Percentiles rank a stretch among this genome's conserved stretches.
Evolutionary conservation across 1,140 invertebrate genomes (phyloP).

Genomic region (Hypsibius dujardini): DNA sequence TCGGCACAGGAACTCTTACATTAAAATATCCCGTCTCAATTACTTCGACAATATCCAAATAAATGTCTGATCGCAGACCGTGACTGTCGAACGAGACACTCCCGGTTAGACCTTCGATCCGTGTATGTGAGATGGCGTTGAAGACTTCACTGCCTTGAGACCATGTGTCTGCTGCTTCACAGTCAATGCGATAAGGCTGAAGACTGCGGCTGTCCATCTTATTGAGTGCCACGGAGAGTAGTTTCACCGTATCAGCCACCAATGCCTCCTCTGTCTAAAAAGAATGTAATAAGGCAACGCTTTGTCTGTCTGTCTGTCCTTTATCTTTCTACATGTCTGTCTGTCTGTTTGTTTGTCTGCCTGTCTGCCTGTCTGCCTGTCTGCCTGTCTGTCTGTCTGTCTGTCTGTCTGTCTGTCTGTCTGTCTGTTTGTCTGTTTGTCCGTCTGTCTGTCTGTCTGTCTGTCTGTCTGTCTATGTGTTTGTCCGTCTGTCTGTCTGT

Average conservation of each 20-base stretch:
- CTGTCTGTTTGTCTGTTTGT: too few species aligned
- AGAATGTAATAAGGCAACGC: too few species aligned
- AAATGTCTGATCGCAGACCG: conserved; percentile 72
- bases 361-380: too few species aligned
- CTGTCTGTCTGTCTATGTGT: too few species aligned
- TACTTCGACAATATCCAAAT: conserved; percentile 70
- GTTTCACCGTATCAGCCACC: conserved; percentile 80
- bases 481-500: too few species aligned
- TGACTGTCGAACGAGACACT: conserved; percentile 74
- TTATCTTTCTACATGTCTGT: too few species aligned
- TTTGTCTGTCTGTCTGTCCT: too few species aligned
- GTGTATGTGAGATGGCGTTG: conserved; percentile 53
- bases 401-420: too few species aligned
- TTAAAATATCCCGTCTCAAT: conserved; percentile 41
- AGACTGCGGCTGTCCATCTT: conserved; percentile 45
- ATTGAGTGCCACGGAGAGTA: conserved; percentile 76
- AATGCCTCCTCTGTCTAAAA: conserved; percentile 73
- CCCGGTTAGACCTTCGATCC: conserved; percentile 74
- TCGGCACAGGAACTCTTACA: conserved; percentile 21
- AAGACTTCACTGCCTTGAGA: conserved; percentile 79
- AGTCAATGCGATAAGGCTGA: conserved; percentile 30
- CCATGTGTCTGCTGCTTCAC: conserved; percentile 76
- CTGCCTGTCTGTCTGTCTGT: too few species aligned
- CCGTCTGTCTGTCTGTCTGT: too few species aligned
- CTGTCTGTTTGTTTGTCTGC: too few species aligned